Base-by-base conservation (phyloP, 1,140 invertebrate genomes). In the Penaeus chinensis region DNA sequence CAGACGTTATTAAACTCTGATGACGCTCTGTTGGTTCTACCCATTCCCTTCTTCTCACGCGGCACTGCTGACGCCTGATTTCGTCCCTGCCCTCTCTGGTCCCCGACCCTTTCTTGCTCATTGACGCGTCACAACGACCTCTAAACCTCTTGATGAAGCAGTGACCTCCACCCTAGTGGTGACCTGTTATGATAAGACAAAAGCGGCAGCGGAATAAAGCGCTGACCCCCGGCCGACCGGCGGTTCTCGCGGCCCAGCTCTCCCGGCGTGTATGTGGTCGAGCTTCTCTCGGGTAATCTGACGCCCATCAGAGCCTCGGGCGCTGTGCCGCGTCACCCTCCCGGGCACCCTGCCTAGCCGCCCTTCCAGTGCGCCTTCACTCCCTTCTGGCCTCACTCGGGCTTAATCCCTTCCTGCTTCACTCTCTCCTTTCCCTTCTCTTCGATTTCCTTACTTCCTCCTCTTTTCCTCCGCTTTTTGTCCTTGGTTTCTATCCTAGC, bases 261-360 rank as follows among this genome's bases (percentile, higher is more conserved):
- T 54, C 65, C n/a, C 27, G 42, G 65, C 47, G 37, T 20, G 66
- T 54, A 16, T 20, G 63, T 27, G 69, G 60, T 69, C 82, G 66
- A 24, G 82, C 32, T 71, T 71, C 65, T 83, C 82, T 83, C 42
- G 27, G 82, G 82, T 83, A 83, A 83, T 83, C 82, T 83, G 82
- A 83, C 65, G 82, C 82, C 82, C 82, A 83, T 83, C 82, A 63
- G 65, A 5, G 82, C 82, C 82, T 22, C 20, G 18, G 82, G 82
- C 66, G 27, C 4, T 71, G 66, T 83, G 82, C 82, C 82, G 62
- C 81, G 62, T 32, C 81, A 24, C 32, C 62, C 82, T 27, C 82
- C 60, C 37, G 54, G 54, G 54, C 54, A 54, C 54, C 54, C 54
- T 54, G 54, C 54, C 54, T 54, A 10, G 54, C 54, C 54, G 54